phyloP scores from a whole-genome alignment of 2,797 vertebrate species.

The Galago senegalensis region DNA sequence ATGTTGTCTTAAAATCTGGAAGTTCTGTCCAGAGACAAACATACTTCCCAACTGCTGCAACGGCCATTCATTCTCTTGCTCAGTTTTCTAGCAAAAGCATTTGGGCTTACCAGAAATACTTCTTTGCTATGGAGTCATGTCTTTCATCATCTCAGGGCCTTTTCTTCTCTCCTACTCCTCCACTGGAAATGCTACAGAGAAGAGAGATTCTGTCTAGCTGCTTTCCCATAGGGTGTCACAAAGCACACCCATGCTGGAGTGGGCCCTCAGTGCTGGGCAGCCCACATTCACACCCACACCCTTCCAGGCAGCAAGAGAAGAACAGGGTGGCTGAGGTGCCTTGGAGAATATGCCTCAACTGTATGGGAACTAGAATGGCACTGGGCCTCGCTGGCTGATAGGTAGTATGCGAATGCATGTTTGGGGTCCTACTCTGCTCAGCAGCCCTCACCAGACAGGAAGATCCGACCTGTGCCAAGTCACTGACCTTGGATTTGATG shows the following conservation, averaged over 20 bases:
- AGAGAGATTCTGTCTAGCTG: neutral
- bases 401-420: neutral
- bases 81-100: neutral
- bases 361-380: neutral
- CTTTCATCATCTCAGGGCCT: accelerated
- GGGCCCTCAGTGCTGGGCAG: neutral
- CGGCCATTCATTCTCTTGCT: neutral
- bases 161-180: neutral
- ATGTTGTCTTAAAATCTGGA: neutral
- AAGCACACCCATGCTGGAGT: neutral
- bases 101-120: neutral
- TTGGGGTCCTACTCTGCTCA: neutral
- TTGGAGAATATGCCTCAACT: neutral
- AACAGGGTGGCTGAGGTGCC: neutral
- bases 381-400: neutral
- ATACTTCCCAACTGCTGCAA: neutral
- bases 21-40: neutral
- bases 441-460: neutral
- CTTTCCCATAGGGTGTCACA: neutral
- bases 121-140: neutral
- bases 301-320: neutral
- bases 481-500: accelerated
- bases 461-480: neutral
- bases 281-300: accelerated
- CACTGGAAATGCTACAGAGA: neutral